Conservation (phyloP, 1,140 invertebrate species). For the Caligus rogercresseyi region DNA sequence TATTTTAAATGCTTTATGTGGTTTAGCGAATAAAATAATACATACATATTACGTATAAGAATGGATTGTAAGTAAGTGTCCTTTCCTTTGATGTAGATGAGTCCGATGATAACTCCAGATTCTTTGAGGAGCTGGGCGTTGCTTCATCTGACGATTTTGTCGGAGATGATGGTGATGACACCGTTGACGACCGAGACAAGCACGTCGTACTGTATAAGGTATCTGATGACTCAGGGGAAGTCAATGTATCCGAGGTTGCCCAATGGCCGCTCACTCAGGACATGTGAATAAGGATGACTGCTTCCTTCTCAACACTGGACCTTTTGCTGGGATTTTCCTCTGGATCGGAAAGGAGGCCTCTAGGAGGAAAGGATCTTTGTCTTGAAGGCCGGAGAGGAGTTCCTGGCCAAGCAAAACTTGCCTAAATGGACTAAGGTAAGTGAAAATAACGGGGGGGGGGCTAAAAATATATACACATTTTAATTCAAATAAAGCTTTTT, state of each 20-base stretch:
- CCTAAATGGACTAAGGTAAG: constrained; percentile 53
- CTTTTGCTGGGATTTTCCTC: constrained; percentile 54
- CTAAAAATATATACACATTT: too few relatives aligned
- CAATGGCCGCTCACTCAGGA: constrained; percentile 49
- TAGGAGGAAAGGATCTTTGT: constrained; percentile 53
- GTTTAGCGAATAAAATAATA: background rate
- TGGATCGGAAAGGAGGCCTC: constrained; percentile 65
- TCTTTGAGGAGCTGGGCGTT: constrained; percentile 51
- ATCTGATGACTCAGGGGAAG: constrained; percentile 44
- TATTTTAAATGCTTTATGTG: too few relatives aligned
- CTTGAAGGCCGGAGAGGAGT: constrained; percentile 53
- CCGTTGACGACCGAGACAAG: constrained; percentile 37
- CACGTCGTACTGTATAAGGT: constrained; percentile 39
- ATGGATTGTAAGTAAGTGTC: constrained; percentile 6
- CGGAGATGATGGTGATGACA: constrained; percentile 46
- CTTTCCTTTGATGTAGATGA: constrained; percentile 6
- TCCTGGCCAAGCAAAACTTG: constrained; percentile 48
- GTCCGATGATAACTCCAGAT: constrained; percentile 25
- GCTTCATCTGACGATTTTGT: constrained; percentile 45
- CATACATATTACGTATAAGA: background rate
- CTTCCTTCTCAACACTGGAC: constrained; percentile 61
- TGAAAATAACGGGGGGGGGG: too few relatives aligned
- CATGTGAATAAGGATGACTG: constrained; percentile 52
- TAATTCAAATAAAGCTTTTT: too few relatives aligned
- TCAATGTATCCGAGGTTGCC: constrained; percentile 41